These are phyloP conservation scores for Deroplatys truncata DNA, from an alignment of 2,888 invertebrate genomes.

Conservation along the genomic window DNA sequence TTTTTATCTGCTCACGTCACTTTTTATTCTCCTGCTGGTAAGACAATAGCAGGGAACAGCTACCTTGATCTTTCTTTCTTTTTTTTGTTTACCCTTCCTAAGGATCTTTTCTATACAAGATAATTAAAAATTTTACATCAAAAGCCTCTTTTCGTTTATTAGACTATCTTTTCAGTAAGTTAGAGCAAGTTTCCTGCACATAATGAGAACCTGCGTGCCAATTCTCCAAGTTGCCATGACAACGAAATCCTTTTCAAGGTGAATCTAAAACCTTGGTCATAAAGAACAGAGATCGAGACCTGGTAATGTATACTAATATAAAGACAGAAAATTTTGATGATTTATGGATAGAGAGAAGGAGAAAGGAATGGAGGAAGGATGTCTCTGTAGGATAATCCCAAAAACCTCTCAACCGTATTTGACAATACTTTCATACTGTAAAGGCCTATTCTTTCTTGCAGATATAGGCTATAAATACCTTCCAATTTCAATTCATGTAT, in stretches of 20 bases:
- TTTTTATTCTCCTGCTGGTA: background rate
- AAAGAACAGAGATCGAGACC: no score
- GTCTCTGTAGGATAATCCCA: no score
- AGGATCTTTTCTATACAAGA: constrained; percentile 2
- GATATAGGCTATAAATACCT: no score
- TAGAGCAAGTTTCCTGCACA: background rate
- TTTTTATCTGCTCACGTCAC: background rate
- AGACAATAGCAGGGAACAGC: background rate
- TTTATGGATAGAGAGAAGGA: no score
- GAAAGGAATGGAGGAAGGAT: no score
- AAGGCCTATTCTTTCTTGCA: no score
- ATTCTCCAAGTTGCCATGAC: background rate
- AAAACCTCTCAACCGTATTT: no score
- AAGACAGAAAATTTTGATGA: no score
- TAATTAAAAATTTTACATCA: constrained; percentile 20
- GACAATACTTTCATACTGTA: no score
- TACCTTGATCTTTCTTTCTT: background rate
- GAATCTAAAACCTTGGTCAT: background rate
- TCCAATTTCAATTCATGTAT: no score
- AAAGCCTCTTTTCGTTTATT: constrained; percentile 6
- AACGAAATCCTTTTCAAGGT: background rate
- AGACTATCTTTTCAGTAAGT: constrained; percentile 10
- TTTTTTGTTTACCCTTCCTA: background rate
- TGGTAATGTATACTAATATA: no score
- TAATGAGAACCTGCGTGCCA: background rate